Base-by-base conservation (phyloP, 2,113 vertebrate species). In the Montifringilla adamsi region DNA sequence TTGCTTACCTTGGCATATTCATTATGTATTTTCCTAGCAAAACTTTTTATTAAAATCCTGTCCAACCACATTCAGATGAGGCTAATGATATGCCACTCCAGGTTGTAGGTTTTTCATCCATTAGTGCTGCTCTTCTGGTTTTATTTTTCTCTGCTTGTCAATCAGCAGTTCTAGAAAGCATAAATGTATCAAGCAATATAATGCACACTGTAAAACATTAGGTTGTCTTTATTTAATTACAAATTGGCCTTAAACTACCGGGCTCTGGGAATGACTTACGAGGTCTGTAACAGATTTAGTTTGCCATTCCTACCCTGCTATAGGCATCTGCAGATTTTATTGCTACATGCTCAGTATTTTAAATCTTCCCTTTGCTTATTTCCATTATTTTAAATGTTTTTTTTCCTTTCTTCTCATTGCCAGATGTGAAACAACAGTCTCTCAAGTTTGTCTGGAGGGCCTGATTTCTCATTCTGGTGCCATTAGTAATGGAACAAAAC, bases 401-500 rank as follows among this genome's bases (percentile, higher is more conserved):
- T 35, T 33, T 7, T 6, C 14, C 17, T 72, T 62, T 39, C 33
- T 79, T 82, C 30, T 63, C 58, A 41, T 64, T 41, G 80, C 84
- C 24, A 73, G 43, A 63, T 75, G 9, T 46, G 44, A 77, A 75
- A 64, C 31, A 70, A 93, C 90, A 96, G n/a, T 95, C 69, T 95
- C 47, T 89, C 47, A 84, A 18, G 72, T 86, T 93, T 84, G 73
- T 73, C 60, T 89, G 76, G 76, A 93, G 82, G 49, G 79, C 41
- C 47, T 64, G 52, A 81, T 94, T 93, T 89, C 56, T 94, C 80
- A 66, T 96, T 56, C 86, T 96, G 44, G 22, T 92, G 80, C 87
- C 92, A 96, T 97, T 96, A 97, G 96, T 96, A 96, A 96, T 97
- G 66, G 77, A 97, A 94, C 41, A 89, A 92, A 96, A 96, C 69